Evolutionary conservation across 2,888 invertebrate species (phyloP).

Genomic region (Tipula unca): DNA sequence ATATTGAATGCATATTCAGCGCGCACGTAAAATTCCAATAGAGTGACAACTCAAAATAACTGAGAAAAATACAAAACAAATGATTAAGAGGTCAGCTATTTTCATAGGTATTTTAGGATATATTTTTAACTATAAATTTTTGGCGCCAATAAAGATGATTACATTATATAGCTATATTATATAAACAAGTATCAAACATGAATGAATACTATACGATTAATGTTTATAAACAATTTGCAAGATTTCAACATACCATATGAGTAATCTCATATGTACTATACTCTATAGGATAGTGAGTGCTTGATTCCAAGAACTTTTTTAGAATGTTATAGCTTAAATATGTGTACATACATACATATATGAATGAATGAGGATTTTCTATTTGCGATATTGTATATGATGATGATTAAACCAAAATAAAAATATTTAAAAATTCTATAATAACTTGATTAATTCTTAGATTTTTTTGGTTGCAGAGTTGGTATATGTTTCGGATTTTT

Average conservation of each 20-base stretch:
- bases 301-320: not conserved
- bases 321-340: not conserved
- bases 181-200: not conserved
- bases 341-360: no score
- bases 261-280: not conserved
- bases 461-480: not conserved
- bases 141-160: not conserved
- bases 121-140: not conserved
- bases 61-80: not conserved
- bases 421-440: not conserved
- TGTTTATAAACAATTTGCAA: not conserved
- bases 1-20: no score
- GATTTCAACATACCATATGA: not conserved
- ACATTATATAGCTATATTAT: no score
- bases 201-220: no score
- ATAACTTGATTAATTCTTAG: not conserved
- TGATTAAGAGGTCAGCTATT: not conserved
- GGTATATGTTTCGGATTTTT: no score
- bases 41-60: not conserved
- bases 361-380: not conserved
- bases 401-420: not conserved
- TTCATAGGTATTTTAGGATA: not conserved
- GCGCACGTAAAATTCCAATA: not conserved
- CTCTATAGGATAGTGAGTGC: no score
- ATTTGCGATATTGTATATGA: not conserved